Base-by-base conservation (phyloP, 92 coral and sea anemone genomes). In the Palythoa grandiflora region DNA sequence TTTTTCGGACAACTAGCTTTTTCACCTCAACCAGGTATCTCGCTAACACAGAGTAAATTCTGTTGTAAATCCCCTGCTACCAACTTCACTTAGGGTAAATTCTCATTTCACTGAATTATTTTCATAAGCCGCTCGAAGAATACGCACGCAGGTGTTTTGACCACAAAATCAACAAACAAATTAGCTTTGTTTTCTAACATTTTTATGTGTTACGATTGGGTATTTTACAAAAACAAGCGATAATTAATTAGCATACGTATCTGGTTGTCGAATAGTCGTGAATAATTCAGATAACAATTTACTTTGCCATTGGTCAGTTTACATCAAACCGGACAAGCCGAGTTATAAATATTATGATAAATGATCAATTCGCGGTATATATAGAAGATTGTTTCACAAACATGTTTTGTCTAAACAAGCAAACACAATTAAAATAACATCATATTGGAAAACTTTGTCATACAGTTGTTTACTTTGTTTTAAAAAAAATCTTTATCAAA, bases 311-410 rank as follows among this genome's bases (percentile, higher is more conserved):
- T 78, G 38, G 83, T n/a, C 51, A 17, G 16, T 17, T 5, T 3
- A 44, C 51, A 57, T 57, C 68, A 35, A 78, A 37, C 54, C 70
- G 35, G 51, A 14, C 14, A n/a, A 37, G 36, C 28, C 4, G 71
- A 78, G 9, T 44, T 38, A 78, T 36, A 78, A 78, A 78, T 78
- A 55, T 54, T 78, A 36, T 78, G 80, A 52, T 76, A 52, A 76
- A 37, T 10, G 38, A 76, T 50, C 13, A 11, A 10, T 20, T 51
- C 35, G 80, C 80, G 80, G 66, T 78, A 53, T 19, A 53, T 19
- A 48, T 35, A 44, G 50, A 44, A 44, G 21, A 78, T 78, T 78
- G 54, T 75, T 55, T 15, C 68, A 54, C 19, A 63, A 20, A 78
- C 38, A 36, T 1, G 17, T 57, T 75, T 57, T 73, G 76, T 9